Conservation (phyloP, 2,797 vertebrate species). For the Gouania willdenowi region DNA sequence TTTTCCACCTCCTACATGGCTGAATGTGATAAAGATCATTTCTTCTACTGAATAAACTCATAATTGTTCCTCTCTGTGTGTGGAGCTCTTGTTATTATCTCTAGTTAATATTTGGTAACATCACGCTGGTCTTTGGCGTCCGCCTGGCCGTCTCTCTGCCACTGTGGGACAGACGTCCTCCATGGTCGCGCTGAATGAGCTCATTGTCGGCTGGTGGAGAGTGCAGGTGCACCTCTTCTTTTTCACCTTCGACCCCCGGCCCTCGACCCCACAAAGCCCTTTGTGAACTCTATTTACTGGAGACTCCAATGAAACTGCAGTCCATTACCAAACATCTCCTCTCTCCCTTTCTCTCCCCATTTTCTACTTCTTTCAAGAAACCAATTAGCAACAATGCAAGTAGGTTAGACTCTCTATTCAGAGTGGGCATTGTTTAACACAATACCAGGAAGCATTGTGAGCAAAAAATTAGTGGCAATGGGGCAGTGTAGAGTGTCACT, state of each 20-base stretch:
- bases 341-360: constrained; percentile 65
- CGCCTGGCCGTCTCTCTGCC: constrained; percentile 9
- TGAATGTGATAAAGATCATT: no score
- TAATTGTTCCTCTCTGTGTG: no score
- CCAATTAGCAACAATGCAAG: constrained; percentile 83
- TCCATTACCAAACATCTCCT: constrained; percentile 71
- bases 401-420: constrained; percentile 82
- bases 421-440: constrained; percentile 76
- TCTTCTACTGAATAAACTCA: no score
- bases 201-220: constrained; percentile 63
- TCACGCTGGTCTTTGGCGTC: no score
- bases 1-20: no score
- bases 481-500: constrained; percentile 80
- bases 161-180: constrained; percentile 23
- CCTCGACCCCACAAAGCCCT: constrained; percentile 73
- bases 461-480: constrained; percentile 77
- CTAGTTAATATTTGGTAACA: no score
- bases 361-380: constrained; percentile 77
- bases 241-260: constrained; percentile 71
- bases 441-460: constrained; percentile 81
- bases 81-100: no score
- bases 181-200: constrained; percentile 60
- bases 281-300: constrained; percentile 74
- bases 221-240: constrained; percentile 73
- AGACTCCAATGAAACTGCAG: constrained; percentile 70